Conservation (phyloP, 1,140 invertebrate species). For the Cotesia vestalis region DNA sequence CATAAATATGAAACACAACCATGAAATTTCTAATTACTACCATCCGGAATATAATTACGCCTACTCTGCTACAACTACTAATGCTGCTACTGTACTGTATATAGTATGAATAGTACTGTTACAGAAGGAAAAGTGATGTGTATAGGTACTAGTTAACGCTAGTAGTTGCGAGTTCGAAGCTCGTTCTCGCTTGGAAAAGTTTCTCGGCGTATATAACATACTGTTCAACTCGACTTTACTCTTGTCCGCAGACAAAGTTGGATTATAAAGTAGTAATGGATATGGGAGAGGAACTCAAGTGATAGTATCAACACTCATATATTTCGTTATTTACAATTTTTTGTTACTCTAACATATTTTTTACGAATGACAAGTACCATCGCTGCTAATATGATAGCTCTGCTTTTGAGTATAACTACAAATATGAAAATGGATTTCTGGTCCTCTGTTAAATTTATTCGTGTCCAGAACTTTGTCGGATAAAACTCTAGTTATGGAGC, state of each 20-base stretch:
- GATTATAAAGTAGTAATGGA: slow-evolving; percentile 33
- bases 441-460: too few relatives aligned
- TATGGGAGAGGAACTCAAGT: background rate
- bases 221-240: slow-evolving; percentile 28
- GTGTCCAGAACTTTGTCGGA: too few relatives aligned
- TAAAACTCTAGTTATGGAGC: too few relatives aligned
- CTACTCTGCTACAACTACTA: too few relatives aligned
- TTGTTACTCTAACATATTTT: background rate
- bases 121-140: too few relatives aligned
- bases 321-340: background rate
- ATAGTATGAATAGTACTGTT: too few relatives aligned
- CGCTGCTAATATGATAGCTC: background rate
- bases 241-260: slow-evolving; percentile 31
- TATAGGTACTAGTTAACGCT: slow-evolving; percentile 16
- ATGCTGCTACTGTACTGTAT: too few relatives aligned
- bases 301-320: background rate
- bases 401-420: background rate
- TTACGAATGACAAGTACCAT: background rate
- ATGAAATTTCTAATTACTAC: too few relatives aligned
- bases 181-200: slow-evolving; percentile 20
- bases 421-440: too few relatives aligned
- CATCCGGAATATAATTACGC: too few relatives aligned
- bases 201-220: slow-evolving; percentile 28
- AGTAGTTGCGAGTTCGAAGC: slow-evolving; percentile 15
- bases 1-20: too few relatives aligned